These are phyloP conservation scores for Larimichthys crocea DNA, from an alignment of 2,113 vertebrate genomes.

Conservation along the genomic window DNA sequence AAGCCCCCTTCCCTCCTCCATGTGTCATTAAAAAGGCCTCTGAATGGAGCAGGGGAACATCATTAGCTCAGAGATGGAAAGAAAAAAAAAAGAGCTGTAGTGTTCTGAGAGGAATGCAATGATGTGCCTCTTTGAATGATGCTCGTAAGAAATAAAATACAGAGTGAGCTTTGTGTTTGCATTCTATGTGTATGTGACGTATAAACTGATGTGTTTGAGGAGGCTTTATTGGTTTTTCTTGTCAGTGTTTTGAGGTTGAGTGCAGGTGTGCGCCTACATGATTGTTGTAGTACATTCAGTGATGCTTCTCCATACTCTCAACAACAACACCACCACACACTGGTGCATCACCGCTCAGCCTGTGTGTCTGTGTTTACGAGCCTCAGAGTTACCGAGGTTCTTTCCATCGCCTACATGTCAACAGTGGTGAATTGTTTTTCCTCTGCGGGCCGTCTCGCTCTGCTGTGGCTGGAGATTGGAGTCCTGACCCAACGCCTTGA, in stretches of 20 bases:
- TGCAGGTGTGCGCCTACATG: conserved; percentile 6
- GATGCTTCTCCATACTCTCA: neutral
- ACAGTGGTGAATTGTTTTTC: conserved; percentile 66
- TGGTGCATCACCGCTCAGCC: conserved; percentile 28
- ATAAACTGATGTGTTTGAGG: neutral
- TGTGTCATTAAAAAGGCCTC: conserved; percentile 59
- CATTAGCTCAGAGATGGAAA: conserved; percentile 64
- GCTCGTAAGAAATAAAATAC: conserved; percentile 38
- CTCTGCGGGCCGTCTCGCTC: conserved; percentile 27
- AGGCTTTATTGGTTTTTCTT: conserved; percentile 28
- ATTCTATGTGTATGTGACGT: neutral
- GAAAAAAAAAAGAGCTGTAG: conserved; percentile 25
- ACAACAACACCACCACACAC: neutral
- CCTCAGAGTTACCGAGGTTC: neutral
- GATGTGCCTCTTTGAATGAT: conserved; percentile 48
- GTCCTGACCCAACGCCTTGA: conserved; percentile 76
- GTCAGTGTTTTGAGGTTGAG: neutral
- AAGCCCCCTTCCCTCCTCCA: neutral
- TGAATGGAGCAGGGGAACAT: conserved; percentile 46
- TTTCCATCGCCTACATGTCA: conserved; percentile 53
- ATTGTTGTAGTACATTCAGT: conserved; percentile 1
- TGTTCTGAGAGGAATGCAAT: conserved; percentile 52
- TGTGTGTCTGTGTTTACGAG: conserved; percentile 33
- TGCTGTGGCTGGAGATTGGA: conserved; percentile 73
- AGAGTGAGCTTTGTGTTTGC: conserved; percentile 8